A percentile compares a stretch with the other conserved stretches of the same genome.
phyloP scores from a whole-genome alignment of 2,888 invertebrate species.

The Lordiphosa andalusiaca region DNA sequence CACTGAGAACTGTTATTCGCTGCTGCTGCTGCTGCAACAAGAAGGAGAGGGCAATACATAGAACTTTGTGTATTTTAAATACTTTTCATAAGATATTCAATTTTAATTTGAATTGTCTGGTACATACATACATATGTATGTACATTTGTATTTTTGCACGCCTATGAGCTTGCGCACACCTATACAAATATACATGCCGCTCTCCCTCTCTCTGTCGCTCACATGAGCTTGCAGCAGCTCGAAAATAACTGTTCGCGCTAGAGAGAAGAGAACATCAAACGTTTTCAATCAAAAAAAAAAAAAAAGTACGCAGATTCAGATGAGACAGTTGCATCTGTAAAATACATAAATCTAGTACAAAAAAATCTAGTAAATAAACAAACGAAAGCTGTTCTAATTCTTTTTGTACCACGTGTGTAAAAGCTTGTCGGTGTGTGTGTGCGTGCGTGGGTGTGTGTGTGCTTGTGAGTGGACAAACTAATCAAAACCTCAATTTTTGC shows the following conservation, averaged over 20 bases:
- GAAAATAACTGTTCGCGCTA: conserved; percentile 56
- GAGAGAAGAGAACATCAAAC: conserved; percentile 28
- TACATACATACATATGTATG: conserved; percentile 20
- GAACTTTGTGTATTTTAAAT: conserved; percentile 35
- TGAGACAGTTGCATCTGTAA: conserved; percentile 46
- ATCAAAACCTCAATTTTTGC: conserved; percentile 11
- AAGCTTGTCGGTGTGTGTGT: conserved; percentile 20
- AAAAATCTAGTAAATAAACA: conserved; percentile 15
- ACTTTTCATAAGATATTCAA: conserved; percentile 46
- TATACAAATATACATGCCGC: conserved; percentile 35
- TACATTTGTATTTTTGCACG: conserved; percentile 43
- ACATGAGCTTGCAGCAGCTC: conserved; percentile 24
- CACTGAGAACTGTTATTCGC: too few relatives aligned
- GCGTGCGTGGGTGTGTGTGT: conserved; percentile 14
- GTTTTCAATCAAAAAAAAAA: conserved; percentile 31
- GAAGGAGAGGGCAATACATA: conserved; percentile 51
- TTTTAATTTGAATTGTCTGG: conserved; percentile 43
- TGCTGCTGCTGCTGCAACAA: not conserved
- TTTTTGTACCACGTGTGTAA: conserved; percentile 62
- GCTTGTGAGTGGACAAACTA: conserved; percentile 7
- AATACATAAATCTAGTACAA: conserved; percentile 3
- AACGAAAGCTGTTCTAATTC: conserved; percentile 52
- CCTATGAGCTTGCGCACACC: conserved; percentile 34
- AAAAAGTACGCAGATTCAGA: conserved; percentile 32
- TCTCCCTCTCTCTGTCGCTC: conserved; percentile 32